These are phyloP conservation scores for Linyphia triangularis DNA, from an alignment of 2,888 invertebrate species.

Conservation along the genomic window DNA sequence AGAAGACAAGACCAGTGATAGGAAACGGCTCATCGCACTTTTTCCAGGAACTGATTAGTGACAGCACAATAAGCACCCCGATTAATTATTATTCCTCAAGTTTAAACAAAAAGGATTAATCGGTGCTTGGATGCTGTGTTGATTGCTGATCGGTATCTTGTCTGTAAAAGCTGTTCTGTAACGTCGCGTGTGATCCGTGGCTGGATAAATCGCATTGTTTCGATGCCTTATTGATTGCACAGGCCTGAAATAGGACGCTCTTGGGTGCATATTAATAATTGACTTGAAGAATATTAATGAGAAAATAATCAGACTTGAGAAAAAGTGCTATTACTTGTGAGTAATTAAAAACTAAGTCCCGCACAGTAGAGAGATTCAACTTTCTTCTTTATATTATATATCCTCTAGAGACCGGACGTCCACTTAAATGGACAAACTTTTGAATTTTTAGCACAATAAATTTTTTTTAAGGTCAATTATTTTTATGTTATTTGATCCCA, in stretches of 20 bases:
- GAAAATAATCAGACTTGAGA: background rate
- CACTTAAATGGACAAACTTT: no score
- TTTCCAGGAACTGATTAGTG: constrained; percentile 29
- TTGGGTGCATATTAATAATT: background rate
- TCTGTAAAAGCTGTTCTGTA: background rate
- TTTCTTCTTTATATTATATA: background rate
- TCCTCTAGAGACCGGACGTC: no score
- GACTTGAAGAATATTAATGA: constrained; percentile 11
- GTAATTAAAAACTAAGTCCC: background rate
- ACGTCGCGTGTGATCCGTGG: background rate
- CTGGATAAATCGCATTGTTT: background rate
- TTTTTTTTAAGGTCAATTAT: no score
- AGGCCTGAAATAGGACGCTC: background rate
- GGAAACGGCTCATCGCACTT: constrained; percentile 15
- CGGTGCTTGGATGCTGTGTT: background rate
- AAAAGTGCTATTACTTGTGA: background rate
- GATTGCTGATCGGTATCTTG: constrained; percentile 24
- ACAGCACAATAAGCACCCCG: constrained; percentile 53
- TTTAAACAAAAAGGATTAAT: constrained; percentile 27
- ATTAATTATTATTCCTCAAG: constrained; percentile 39
- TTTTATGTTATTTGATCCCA: no score
- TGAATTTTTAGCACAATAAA: no score
- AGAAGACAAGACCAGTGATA: background rate
- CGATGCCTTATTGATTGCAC: background rate
- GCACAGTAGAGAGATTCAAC: background rate